Base-by-base conservation (phyloP, 2,888 invertebrate genomes). In the Blomia tropicalis region DNA sequence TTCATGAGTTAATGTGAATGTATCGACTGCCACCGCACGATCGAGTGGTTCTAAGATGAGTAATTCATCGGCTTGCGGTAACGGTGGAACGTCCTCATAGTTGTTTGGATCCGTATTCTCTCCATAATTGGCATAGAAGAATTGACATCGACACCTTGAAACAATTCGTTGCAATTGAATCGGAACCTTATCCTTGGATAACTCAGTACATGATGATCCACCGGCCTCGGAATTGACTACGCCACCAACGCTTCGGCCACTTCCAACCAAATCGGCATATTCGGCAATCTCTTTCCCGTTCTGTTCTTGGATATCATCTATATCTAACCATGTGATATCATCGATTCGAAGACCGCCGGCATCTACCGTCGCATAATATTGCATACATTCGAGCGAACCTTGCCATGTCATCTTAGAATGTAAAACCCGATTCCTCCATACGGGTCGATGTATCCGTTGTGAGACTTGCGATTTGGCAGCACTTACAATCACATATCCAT, bases 331-430 rank as follows among this genome's bases (percentile, higher is more conserved):
- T 79, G 91, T 88, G 68, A 96, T 91, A 74, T 91, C 88, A 70
- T 90, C 71, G 30, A 60, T 59, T 22, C 60, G 70, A 63, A 75
- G 70, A 19, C 63, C 65, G 22, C 70, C 69, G 2, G 87, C 87
- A 72, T 85, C 86, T 56, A 96, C 92, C 7, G 98, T 98, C 14
- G 96, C 96, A 77, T 96, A 98, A 77, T 98, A 98, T 76, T 96
- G 96, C 91, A 98, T 92, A 75, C 95, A 92, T 71, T 89, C 87
- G 14, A 98, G 78, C 60, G 87, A 83, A 23, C 95, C 95, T 66
- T 87, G 83, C 93, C 96, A 96, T 0, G 95, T 91, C 0, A 87
- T 85, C 76, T 96, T 96, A 31, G 87, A 83, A n/a, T 91, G 85
- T 2, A 90, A 77, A 11, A 87, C 85, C 59, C 85, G 78, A 70